Evolutionary conservation across 2,113 vertebrate species (phyloP), one percentile per base, ranked within the genome.

Genomic region (Suricata suricatta): DNA sequence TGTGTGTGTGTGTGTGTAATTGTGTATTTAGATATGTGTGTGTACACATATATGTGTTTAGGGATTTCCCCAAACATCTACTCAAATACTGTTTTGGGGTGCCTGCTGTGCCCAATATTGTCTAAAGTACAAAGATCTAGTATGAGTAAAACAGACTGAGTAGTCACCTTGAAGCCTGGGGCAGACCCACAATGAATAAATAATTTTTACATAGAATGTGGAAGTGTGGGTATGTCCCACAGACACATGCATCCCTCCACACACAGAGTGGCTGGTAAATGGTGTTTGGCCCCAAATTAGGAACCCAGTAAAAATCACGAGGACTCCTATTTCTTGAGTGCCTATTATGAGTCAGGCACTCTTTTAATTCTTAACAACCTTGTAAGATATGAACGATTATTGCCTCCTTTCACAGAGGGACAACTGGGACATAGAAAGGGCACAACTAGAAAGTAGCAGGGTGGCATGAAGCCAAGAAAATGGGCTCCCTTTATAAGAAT

Each of bases 391-490:
- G 21, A 80, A 5, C 13, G 19, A 29, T 72, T 81, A 47, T 64
- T 44, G 64, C 69, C 71, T 57, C 35, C 41, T 35, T 3, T 77
- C 47, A 76, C 11, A 80, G 79, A 60, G 2, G 63, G 71, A 66
- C 76, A 89, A 44, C 60, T 12, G 29, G 85, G 77, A 44, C 12
- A 50, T 6, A 52, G 1, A 74, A 7, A 17, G 11, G 33, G 44
- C 25, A 35, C n/a, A 63, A 1, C 21, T 35, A 14, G 29, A 4
- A 27, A 11, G 23, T 1, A 6, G 4, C 17, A 5, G 54, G 0
- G 2, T 47, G 19, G 25, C 14, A 12, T 7, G 13, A 10, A 29
- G 16, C 19, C 54, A 21, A 60, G 27, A 69, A 72, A 92, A 74
- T 11, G 9, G 47, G 17, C 15, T 35, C 52, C 19, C 52, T 86